Conservation (phyloP, 2,113 vertebrate genomes). For the Catagonus wagneri region DNA sequence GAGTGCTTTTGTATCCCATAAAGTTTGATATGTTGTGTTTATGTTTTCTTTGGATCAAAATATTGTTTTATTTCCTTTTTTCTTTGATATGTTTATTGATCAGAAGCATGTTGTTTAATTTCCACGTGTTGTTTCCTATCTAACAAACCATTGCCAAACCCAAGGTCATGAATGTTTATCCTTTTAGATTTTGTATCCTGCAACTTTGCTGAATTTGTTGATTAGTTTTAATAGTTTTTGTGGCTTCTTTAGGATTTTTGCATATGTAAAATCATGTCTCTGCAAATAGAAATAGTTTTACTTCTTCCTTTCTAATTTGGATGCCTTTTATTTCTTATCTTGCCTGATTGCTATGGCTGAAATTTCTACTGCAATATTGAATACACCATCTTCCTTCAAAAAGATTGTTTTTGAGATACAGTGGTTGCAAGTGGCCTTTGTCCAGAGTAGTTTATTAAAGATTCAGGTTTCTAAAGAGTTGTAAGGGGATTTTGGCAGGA, state of each 20-base stretch:
- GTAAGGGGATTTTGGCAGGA: neutral
- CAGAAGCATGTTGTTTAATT: neutral
- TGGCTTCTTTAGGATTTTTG: neutral
- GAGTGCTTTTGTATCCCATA: neutral
- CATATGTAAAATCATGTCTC: neutral
- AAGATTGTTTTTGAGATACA: conserved; percentile 1
- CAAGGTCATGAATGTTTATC: neutral
- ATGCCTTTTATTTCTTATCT: neutral
- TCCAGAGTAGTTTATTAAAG: neutral
- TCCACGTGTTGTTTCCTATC: neutral
- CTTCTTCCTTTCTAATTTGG: neutral
- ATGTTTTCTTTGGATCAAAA: neutral
- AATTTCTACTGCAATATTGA: neutral
- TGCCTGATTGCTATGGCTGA: neutral
- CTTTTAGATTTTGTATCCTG: neutral
- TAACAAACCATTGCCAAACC: neutral
- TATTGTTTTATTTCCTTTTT: conserved; percentile 14
- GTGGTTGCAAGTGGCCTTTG: neutral
- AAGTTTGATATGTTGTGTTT: neutral
- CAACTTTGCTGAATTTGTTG: neutral
- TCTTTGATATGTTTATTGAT: neutral
- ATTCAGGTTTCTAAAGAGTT: neutral
- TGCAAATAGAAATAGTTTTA: neutral
- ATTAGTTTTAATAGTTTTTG: neutral
- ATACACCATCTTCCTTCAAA: neutral